These are phyloP conservation scores for Camelus bactrianus DNA, from an alignment of 2,113 vertebrate genomes.

Conservation along the genomic window DNA sequence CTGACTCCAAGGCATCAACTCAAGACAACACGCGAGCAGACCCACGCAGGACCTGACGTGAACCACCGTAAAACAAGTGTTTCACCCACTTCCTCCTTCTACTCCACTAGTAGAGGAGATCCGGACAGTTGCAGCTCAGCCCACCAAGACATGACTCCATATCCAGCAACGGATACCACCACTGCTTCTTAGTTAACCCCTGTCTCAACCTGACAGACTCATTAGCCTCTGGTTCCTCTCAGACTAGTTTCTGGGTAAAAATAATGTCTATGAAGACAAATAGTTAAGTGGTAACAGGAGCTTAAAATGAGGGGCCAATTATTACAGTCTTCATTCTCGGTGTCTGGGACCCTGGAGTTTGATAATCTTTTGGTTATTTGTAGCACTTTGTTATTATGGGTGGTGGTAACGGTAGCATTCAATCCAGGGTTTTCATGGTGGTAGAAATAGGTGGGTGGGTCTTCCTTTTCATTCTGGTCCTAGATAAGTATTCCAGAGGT, in stretches of 20 bases:
- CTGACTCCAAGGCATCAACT: not conserved
- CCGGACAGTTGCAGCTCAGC: not conserved
- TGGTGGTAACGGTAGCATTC: not conserved
- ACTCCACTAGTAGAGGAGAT: not conserved
- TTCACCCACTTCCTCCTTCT: not conserved
- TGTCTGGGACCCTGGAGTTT: not conserved
- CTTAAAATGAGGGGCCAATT: not conserved
- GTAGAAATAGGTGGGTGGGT: not conserved
- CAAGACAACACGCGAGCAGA: not conserved
- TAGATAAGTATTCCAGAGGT: not conserved
- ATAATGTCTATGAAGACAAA: not conserved
- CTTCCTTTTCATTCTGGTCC: not conserved
- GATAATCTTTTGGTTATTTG: not conserved
- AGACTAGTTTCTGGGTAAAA: not conserved
- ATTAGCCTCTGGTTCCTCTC: not conserved
- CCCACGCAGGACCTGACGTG: accelerated
- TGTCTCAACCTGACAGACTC: not conserved
- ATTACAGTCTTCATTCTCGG: not conserved
- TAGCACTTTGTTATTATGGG: not conserved
- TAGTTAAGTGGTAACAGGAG: not conserved
- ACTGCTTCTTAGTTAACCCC: not conserved
- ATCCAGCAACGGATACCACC: no score
- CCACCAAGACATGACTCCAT: not conserved
- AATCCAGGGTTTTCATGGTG: not conserved
- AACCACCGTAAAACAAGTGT: no score